These are phyloP conservation scores for Falco naumanni DNA, from an alignment of 2,797 vertebrate genomes.

Conservation along the genomic window DNA sequence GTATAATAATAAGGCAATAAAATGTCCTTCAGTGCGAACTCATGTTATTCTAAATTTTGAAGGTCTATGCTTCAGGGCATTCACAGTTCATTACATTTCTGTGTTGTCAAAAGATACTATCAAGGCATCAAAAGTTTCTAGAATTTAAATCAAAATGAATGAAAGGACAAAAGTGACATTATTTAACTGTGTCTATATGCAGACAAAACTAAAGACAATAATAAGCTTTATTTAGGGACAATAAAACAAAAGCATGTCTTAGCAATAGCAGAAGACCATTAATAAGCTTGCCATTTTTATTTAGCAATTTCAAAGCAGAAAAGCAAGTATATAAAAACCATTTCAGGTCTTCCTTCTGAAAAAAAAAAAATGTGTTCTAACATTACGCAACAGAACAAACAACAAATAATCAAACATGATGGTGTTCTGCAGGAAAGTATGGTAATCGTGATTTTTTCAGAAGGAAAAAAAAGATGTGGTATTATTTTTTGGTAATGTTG, in stretches of 20 bases:
- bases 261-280: neutral
- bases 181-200: neutral
- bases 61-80: conserved; percentile 25
- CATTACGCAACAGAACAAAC: neutral
- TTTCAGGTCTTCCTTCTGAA: neutral
- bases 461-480: neutral
- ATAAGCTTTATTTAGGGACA: neutral
- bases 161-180: conserved; percentile 5
- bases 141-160: conserved; percentile 45
- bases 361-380: neutral
- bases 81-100: conserved; percentile 39
- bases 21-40: conserved; percentile 47
- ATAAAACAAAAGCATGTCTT: neutral
- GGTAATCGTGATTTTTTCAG: neutral
- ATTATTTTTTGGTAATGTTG: neutral
- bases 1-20: conserved; percentile 65
- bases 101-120: conserved; percentile 33
- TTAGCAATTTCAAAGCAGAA: neutral
- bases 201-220: neutral
- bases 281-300: neutral
- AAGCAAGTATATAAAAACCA: neutral
- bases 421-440: neutral
- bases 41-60: conserved; percentile 58
- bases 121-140: conserved; percentile 49
- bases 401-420: neutral